These are phyloP conservation scores for Solenopsis fugax DNA, from an alignment of 1,140 invertebrate genomes.

Conservation along the genomic window DNA sequence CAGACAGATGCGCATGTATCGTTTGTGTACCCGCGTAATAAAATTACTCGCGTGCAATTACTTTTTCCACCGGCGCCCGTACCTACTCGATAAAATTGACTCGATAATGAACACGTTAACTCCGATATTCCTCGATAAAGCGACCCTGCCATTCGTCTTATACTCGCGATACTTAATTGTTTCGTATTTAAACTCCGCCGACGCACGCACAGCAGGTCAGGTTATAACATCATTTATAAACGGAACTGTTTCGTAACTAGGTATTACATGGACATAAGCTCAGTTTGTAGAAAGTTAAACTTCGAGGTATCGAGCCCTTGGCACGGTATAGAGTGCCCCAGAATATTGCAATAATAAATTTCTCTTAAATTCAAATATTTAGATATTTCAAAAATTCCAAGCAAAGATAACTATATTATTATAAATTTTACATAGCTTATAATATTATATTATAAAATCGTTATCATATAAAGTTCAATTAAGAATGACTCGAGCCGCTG, in stretches of 20 bases:
- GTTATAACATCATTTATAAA: conserved; percentile 10
- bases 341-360: conserved; percentile 19
- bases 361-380: background rate
- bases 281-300: conserved; percentile 4
- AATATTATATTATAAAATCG: conserved; percentile 17
- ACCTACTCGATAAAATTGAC: conserved; percentile 7
- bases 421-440: background rate
- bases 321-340: background rate
- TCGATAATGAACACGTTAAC: conserved; percentile 9
- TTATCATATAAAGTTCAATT: background rate
- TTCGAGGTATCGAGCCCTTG: background rate
- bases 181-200: background rate
- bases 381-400: conserved; percentile 21
- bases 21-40: background rate
- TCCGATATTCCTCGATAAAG: conserved; percentile 2
- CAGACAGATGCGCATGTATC: conserved; percentile 8
- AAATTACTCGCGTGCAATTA: conserved; percentile 13
- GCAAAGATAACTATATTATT: background rate
- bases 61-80: background rate
- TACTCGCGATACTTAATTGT: background rate
- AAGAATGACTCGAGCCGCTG: background rate
- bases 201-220: background rate
- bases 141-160: background rate
- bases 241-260: conserved; percentile 26
- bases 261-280: conserved; percentile 20